Evolutionary conservation across 2,113 vertebrate genomes (phyloP).

Genomic region (Cathartes aura): DNA sequence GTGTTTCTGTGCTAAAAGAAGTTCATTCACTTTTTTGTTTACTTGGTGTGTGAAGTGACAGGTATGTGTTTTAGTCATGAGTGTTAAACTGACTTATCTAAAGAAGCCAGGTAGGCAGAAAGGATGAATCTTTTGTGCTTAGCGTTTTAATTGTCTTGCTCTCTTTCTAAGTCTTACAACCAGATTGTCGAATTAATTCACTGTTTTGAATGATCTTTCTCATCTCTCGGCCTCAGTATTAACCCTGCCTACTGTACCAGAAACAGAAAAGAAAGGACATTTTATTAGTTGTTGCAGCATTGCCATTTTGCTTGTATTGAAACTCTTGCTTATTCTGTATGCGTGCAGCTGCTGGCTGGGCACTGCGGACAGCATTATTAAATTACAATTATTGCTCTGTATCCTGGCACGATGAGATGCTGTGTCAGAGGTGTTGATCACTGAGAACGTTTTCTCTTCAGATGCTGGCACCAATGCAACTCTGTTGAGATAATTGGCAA

Average conservation of each 20-base stretch:
- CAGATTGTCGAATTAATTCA: neutral
- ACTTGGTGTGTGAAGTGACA: neutral
- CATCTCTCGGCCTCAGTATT: neutral
- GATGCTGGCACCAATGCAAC: neutral
- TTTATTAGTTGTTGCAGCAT: constrained; percentile 36
- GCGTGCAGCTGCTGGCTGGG: constrained; percentile 43
- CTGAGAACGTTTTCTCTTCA: neutral
- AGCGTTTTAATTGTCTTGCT: neutral
- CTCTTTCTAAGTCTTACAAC: neutral
- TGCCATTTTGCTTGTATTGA: constrained; percentile 29
- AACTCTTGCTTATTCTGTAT: constrained; percentile 55
- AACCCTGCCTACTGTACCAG: constrained; percentile 18
- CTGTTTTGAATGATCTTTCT: neutral
- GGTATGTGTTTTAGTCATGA: neutral
- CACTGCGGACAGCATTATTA: constrained; percentile 52
- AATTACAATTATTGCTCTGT: constrained; percentile 63
- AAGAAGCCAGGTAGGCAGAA: neutral
- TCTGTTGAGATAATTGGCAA: neutral
- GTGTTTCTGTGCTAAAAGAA: neutral
- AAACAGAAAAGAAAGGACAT: constrained; percentile 27
- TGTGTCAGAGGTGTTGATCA: constrained; percentile 40
- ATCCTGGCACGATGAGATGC: constrained; percentile 24
- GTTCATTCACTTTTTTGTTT: neutral
- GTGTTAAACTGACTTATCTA: neutral
- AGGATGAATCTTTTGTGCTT: neutral